Percentiles rank a stretch among this genome's conserved stretches.
Conservation (phyloP, 2,888 invertebrate genomes). For the Leptopilina myrica region DNA sequence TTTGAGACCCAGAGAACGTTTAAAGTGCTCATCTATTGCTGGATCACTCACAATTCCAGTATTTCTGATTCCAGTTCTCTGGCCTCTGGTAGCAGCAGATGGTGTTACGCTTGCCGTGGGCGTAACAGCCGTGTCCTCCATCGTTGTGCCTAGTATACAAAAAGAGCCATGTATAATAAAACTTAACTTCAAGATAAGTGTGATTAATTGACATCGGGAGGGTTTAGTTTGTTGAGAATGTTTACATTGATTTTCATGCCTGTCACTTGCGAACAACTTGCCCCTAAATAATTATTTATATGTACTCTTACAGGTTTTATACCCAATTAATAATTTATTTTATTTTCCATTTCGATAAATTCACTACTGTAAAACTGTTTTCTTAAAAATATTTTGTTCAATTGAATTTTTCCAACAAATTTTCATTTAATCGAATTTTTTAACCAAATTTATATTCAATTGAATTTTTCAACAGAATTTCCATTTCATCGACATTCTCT, state of each 20-base stretch:
- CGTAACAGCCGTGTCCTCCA: slow-evolving; percentile 72
- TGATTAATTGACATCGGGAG: slow-evolving; percentile 6
- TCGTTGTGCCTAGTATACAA: slow-evolving; percentile 66
- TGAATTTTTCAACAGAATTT: neutral
- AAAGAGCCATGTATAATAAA: slow-evolving; percentile 18
- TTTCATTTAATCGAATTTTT: too few relatives aligned
- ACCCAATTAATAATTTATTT: too few relatives aligned
- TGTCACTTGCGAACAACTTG: neutral
- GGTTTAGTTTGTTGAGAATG: neutral
- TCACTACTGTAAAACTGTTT: too few relatives aligned
- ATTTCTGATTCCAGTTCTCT: slow-evolving; percentile 70
- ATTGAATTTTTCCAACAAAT: too few relatives aligned
- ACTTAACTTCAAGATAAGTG: neutral
- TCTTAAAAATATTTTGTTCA: too few relatives aligned
- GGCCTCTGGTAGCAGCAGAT: slow-evolving; percentile 69
- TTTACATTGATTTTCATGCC: slow-evolving; percentile 20
- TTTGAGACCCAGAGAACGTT: slow-evolving; percentile 91
- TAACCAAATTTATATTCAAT: too few relatives aligned
- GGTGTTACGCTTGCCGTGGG: slow-evolving; percentile 71
- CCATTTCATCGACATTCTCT: neutral
- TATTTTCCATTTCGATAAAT: too few relatives aligned
- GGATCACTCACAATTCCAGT: slow-evolving; percentile 82
- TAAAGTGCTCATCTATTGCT: slow-evolving; percentile 96
- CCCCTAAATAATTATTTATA: too few relatives aligned
- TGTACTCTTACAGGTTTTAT: too few relatives aligned